Base-by-base conservation (phyloP, 2,888 invertebrate genomes). In the Drosophila pseudotakahashii region DNA sequence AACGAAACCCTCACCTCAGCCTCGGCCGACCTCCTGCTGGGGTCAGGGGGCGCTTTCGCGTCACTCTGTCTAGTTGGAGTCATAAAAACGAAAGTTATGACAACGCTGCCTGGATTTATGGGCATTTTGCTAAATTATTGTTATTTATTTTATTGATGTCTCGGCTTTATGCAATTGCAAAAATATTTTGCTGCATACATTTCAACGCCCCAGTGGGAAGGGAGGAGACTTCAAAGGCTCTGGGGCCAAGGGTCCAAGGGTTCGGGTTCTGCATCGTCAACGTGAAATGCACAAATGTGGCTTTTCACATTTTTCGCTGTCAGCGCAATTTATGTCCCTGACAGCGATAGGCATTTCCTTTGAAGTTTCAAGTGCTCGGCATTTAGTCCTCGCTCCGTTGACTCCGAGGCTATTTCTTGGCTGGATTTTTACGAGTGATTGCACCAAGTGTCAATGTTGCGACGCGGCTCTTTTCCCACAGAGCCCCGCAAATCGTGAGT, bases 1-100 rank as follows among this genome's bases (percentile, higher is more conserved):
- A 47, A 42, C 42, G 73, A 71, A 69, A 57, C 44, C 52, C 32
- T 26, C 42, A 16, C 51, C 14, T 39, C 13, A 34, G 50, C 36
- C 48, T 34, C 34, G 34, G 34, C 11, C 11, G 19, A 19, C 4
- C 26, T 23, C 23, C 32, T 48, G 7, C 41, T 14, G 58, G 42
- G 47, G 45, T 39, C 54, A 67, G 37, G 32, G 52, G 47, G 45
- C 23, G 45, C 30, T 26, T 61, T 39, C 69, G 68, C 76, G 85
- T 85, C 78, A 73, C 62, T 72, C 73, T 88, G 88, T 85, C 88
- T 88, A 82, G 88, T 80, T 86, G 78, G 72, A 85, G 89, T 87
- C 88, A 90, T 90, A 91, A 91, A 91, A 90, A 89, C 78, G 82
- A 79, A 90, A 90, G 89, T 90, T 91, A 91, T 90, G 89, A 90